Conservation (phyloP, 2,797 vertebrate genomes). For the Sus cebifrons region DNA sequence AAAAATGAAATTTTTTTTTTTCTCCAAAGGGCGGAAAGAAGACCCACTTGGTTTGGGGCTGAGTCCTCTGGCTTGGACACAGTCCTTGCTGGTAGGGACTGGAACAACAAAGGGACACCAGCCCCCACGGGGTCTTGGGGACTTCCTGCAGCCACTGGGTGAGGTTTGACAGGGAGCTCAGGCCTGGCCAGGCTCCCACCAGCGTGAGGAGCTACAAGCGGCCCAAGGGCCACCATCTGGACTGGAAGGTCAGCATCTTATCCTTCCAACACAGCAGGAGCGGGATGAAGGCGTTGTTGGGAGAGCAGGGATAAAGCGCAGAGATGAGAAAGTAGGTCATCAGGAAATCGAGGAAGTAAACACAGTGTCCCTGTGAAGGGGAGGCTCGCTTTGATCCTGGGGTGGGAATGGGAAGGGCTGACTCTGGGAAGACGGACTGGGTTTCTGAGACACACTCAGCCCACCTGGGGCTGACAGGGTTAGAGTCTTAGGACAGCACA, state of each 20-base stretch:
- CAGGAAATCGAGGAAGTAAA: constrained; percentile 81
- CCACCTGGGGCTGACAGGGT: not conserved
- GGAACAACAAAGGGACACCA: not conserved
- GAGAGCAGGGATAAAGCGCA: constrained; percentile 66
- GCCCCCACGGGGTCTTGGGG: not conserved
- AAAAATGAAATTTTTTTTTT: not conserved
- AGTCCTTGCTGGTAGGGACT: not conserved
- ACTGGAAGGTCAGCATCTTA: constrained; percentile 49
- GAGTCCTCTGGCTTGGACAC: not conserved
- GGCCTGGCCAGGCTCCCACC: constrained; percentile 73
- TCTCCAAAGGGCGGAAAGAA: not conserved
- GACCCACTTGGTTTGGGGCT: not conserved
- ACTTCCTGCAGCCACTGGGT: not conserved
- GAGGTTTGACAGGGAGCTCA: not conserved
- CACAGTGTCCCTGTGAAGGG: constrained; percentile 75
- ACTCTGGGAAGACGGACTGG: constrained; percentile 69
- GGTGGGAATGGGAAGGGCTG: constrained; percentile 49
- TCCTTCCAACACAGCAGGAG: constrained; percentile 69
- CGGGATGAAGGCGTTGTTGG: constrained; percentile 4
- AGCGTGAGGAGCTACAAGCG: not conserved
- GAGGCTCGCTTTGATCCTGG: constrained; percentile 78
- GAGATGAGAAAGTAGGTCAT: constrained; percentile 67
- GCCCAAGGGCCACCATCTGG: constrained; percentile 65
- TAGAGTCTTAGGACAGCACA: constrained; percentile 45
- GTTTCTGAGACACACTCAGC: constrained; percentile 56